Evolutionary conservation across 1,140 invertebrate genomes (phyloP), one percentile per base, ranked within the genome.

Genomic region (Orchestia grillus): DNA sequence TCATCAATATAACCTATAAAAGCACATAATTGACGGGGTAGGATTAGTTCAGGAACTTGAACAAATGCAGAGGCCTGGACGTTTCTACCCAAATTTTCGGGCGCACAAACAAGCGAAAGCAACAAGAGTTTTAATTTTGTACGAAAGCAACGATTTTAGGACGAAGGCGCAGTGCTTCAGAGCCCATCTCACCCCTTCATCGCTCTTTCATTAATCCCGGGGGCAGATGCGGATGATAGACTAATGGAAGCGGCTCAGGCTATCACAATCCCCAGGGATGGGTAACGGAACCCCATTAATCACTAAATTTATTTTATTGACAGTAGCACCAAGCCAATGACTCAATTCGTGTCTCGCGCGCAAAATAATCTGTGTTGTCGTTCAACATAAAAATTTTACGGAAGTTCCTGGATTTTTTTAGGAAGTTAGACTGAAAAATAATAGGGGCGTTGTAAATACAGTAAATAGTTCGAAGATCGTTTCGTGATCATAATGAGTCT

Each of bases 181-280:
- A 8, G 36, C 62, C 11, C 62, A 28, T 77, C 15, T 77, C 62
- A 3, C 28, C 11, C 62, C 11, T 28, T 77, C 62, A 3, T 3
- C 62, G 11, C 28, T 36, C 36, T 42, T 44, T 42, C 88, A 90
- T 90, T 90, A 90, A 90, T 90, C 88, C 88, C 88, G 41, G 6
- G 88, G 43, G 88, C 88, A 90, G 88, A 90, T 90, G 88, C 88
- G 88, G 43, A 90, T 90, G 88, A 90, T 44, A 44, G 88, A 90
- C 88, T 42, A 90, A 90, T 90, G 88, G 88, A 90, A 19, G 88
- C n/a, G 88, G 41, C 88, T 90, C 41, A 90, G 36, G 88, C 88
- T 42, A 42, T 90, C 43, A 77, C 62, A 90, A 43, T 90, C 88
- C 15, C 41, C 88, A 90, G 11, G 43, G 88, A 90, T 28, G n/a